These are phyloP conservation scores for Micromys minutus DNA, from an alignment of 2,113 vertebrate species.

Conservation along the genomic window DNA sequence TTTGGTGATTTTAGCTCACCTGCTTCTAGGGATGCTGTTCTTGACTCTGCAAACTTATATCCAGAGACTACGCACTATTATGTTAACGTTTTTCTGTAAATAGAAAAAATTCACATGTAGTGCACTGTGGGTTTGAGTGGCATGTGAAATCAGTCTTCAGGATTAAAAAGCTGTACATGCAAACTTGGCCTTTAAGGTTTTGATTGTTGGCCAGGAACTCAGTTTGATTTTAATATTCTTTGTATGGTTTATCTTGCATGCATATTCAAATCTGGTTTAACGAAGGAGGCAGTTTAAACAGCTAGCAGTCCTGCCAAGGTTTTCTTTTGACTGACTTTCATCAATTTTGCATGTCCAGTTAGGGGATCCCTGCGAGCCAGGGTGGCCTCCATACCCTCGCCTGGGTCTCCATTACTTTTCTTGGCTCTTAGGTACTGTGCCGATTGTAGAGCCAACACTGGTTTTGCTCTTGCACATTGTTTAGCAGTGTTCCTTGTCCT, in stretches of 20 bases:
- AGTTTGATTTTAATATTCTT: neutral
- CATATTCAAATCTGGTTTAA: neutral
- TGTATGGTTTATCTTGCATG: neutral
- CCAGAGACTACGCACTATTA: neutral
- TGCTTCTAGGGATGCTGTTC: neutral
- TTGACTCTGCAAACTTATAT: neutral
- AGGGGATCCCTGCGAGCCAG: neutral
- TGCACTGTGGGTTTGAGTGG: neutral
- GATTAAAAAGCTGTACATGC: neutral
- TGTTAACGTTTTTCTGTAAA: neutral
- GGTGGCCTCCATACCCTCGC: rapidly evolving
- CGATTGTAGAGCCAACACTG: neutral
- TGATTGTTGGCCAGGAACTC: neutral
- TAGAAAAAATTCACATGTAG: neutral
- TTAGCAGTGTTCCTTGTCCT: neutral
- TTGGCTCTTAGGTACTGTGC: too few species aligned
- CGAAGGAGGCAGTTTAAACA: neutral
- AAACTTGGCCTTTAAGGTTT: neutral
- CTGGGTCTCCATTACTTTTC: neutral
- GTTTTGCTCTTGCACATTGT: neutral
- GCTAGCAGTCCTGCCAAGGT: neutral
- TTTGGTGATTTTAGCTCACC: neutral
- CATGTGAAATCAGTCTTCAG: neutral
- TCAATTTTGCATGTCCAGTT: neutral
- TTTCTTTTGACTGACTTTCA: neutral